A percentile compares a stretch with the other conserved stretches of the same genome.
Conservation (phyloP, 2,888 invertebrate genomes). For the Campopleginae sp. region DNA sequence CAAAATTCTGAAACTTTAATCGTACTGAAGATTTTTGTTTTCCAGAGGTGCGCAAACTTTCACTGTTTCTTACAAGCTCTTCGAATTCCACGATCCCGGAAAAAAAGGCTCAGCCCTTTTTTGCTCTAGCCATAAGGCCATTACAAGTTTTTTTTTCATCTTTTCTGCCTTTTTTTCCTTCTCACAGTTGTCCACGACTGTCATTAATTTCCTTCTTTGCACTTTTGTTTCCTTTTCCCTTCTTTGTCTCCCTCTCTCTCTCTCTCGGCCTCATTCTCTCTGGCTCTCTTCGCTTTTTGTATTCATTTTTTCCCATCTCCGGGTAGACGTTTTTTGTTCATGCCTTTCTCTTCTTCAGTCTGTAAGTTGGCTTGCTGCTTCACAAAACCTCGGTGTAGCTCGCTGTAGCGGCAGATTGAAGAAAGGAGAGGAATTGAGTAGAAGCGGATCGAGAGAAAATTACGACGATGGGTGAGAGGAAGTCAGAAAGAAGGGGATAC, state of each 20-base stretch:
- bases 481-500: conserved; percentile 44
- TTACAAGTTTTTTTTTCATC: conserved; percentile 66
- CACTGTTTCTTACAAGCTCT: conserved; percentile 78
- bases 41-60: conserved; percentile 78
- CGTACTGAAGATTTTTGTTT: conserved; percentile 45
- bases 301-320: conserved; percentile 35
- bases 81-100: conserved; percentile 52
- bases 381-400: conserved; percentile 24
- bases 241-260: conserved; percentile 65
- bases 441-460: conserved; percentile 56
- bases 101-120: conserved; percentile 68
- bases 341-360: conserved; percentile 69
- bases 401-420: conserved; percentile 10
- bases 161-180: conserved; percentile 31
- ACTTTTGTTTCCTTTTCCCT: conserved; percentile 38
- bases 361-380: conserved; percentile 74
- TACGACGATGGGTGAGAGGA: conserved; percentile 44
- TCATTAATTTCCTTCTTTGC: conserved; percentile 45
- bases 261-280: conserved; percentile 65
- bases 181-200: conserved; percentile 32
- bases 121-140: conserved; percentile 70
- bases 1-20: conserved; percentile 15
- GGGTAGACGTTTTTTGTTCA: conserved; percentile 59
- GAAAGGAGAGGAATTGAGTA: conserved; percentile 43
- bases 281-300: conserved; percentile 51